Base-by-base conservation (phyloP, 2,797 vertebrate genomes). In the Kryptopterus vitreolus region DNA sequence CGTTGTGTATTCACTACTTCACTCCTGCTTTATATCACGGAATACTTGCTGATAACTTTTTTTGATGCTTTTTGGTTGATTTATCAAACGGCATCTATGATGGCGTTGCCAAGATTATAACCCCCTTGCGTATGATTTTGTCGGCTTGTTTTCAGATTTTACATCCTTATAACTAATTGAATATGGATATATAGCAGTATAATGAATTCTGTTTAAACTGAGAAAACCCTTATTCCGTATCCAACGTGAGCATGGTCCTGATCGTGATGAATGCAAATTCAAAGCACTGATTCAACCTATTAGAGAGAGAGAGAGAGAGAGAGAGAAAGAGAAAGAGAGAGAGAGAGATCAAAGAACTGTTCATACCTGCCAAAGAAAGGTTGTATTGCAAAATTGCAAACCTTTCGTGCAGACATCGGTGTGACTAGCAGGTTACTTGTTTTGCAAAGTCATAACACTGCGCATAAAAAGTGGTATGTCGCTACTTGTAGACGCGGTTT, bases 231-330 rank as follows among this genome's bases (percentile, higher is more conserved):
- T 13, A 12, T 69, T 65, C 22, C 62, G 74, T 43, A 75, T 31
- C 12, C 12, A 4, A 52, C 35, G 15, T 10, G 26, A 57, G 61
- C n/a, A 52, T 53, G 29, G 31, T 38, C 53, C 46, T 46, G 31
- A 55, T 8, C 20, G 24, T 50, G 15, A 63, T 57, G n/a, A 80
- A 70, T 46, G 61, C 31, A 53, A 77, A 66, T 77, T 55, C 12
- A 31, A 57, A 57, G 52, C 33, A 46, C 38, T 12, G 61, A 68
- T 33, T 20, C n/a, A 68, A 57, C 31, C 31, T 12, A 24, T 52
- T 77, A 35, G 29, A 52, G 43, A 76, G n/a, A n/a, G n/a, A n/a
- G n/a, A n/a, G n/a, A n/a, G n/a, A n/a, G n/a, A n/a, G n/a, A n/a
- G n/a, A n/a, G n/a, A n/a, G n/a, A n/a, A n/a, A n/a, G n/a, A n/a